These are phyloP conservation scores for Patiria miniata DNA, from an alignment of 35 echinoderm and acorn worm genomes.

Conservation along the genomic window DNA sequence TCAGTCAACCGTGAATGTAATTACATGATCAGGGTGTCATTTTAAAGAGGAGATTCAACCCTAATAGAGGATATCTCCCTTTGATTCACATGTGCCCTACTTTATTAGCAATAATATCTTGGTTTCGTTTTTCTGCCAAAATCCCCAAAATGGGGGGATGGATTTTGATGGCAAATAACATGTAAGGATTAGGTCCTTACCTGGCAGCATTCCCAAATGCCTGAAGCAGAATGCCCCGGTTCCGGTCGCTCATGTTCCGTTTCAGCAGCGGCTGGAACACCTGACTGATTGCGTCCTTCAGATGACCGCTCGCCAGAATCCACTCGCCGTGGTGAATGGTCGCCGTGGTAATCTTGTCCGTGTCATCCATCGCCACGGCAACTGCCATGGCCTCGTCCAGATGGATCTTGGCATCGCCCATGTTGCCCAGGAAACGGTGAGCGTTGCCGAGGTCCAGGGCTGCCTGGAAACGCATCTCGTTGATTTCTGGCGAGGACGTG, in stretches of 20 bases:
- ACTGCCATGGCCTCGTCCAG: neutral
- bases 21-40: too few species aligned
- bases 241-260: constrained; percentile 12
- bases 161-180: neutral
- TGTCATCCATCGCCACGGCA: neutral
- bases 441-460: constrained; percentile 39
- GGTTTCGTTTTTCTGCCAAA: too few species aligned
- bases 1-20: too few species aligned
- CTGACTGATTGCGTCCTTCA: constrained; percentile 27
- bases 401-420: neutral
- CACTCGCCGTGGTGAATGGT: constrained; percentile 20
- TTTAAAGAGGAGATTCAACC: too few species aligned
- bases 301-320: constrained; percentile 30
- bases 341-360: constrained; percentile 12
- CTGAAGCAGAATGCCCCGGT: constrained; percentile 12
- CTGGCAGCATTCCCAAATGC: constrained; percentile 33
- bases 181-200: neutral
- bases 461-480: constrained; percentile 27
- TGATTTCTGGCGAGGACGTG: neutral
- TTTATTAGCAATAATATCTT: too few species aligned
- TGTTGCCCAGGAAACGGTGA: constrained; percentile 47
- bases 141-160: too few species aligned
- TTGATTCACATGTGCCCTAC: too few species aligned
- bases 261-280: constrained; percentile 31
- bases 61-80: too few species aligned